Conservation (phyloP, 2,113 vertebrate species). For the Sula dactylatra region DNA sequence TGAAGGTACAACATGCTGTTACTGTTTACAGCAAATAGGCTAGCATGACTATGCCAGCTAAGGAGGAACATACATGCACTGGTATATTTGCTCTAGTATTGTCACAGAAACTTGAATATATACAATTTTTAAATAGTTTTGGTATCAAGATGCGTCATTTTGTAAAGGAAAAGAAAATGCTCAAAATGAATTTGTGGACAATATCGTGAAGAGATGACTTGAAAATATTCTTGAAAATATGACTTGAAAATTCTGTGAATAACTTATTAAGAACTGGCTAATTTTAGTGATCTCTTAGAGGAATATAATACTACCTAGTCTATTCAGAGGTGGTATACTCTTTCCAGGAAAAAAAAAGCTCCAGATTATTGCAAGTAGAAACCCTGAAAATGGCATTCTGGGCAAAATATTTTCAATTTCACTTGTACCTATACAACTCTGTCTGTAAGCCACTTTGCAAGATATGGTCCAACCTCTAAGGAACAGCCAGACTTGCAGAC, state of each 20-base stretch:
- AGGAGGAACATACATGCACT: not conserved
- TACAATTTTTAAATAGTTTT: not conserved
- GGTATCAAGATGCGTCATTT: not conserved
- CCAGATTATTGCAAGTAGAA: not conserved
- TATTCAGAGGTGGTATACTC: not conserved
- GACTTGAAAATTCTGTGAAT: not conserved
- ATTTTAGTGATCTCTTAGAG: not conserved
- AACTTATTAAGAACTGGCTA: not conserved
- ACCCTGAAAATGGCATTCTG: not conserved
- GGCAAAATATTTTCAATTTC: not conserved
- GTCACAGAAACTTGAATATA: not conserved
- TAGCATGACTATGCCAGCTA: not conserved
- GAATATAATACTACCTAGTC: not conserved
- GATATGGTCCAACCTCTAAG: accelerated
- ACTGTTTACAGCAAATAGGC: conserved; percentile 3
- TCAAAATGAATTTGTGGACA: not conserved
- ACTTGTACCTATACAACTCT: not conserved
- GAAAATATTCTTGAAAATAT: not conserved
- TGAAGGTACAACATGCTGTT: conserved; percentile 16
- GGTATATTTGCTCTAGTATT: not conserved
- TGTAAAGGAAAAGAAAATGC: not conserved
- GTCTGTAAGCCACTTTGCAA: not conserved
- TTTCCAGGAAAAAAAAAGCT: accelerated
- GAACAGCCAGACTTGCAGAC: not conserved
- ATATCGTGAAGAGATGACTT: not conserved